Evolutionary conservation across 1,140 invertebrate genomes (phyloP).

Genomic region (Ceratina calcarata): DNA sequence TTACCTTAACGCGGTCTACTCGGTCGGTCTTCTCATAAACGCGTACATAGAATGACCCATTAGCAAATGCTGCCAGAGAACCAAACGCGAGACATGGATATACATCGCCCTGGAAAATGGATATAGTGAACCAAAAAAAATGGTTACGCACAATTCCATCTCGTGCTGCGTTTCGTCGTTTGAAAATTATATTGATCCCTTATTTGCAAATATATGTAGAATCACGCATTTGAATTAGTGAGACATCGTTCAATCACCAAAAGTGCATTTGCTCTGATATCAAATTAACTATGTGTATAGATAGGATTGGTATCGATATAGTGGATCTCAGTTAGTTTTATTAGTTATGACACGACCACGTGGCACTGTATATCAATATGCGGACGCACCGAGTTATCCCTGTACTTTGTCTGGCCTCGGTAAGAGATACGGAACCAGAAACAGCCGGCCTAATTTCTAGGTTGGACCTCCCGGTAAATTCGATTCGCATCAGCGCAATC

Average conservation of each 20-base stretch:
- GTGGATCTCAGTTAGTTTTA: neutral
- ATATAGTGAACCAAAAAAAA: neutral
- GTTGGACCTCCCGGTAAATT: conserved; percentile 30
- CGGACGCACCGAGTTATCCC: no score
- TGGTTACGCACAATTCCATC: neutral
- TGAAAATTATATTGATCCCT: no score
- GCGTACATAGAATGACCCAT: conserved; percentile 14
- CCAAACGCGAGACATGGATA: neutral
- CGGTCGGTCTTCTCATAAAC: conserved; percentile 7
- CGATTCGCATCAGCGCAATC: conserved; percentile 64
- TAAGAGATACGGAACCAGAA: neutral
- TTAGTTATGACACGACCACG: no score
- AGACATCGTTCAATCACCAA: no score
- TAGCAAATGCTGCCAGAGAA: conserved; percentile 15
- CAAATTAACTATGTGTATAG: neutral
- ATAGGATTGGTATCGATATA: neutral
- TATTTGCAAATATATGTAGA: no score
- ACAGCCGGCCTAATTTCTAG: conserved; percentile 25
- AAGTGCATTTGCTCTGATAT: neutral
- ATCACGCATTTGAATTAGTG: no score
- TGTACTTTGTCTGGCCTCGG: no score
- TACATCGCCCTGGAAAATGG: neutral
- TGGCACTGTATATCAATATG: no score
- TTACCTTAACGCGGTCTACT: conserved; percentile 21
- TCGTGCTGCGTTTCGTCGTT: no score